Evolutionary conservation across 2,797 vertebrate genomes (phyloP), one percentile per base, ranked within the genome.

Genomic region (Catostomus latipinnis): DNA sequence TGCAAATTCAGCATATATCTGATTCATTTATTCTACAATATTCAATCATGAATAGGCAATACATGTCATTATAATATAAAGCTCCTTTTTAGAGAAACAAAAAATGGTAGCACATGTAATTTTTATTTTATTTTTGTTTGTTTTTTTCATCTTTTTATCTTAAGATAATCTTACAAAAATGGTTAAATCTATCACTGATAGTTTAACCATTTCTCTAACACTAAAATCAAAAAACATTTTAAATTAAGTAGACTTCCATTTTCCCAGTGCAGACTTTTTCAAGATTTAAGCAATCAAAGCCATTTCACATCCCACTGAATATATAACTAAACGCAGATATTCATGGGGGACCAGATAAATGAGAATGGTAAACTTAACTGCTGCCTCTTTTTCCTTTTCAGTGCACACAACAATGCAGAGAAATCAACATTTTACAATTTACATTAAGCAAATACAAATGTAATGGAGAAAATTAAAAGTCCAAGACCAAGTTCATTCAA

Each of bases 371-470:
- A 65, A 46, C 62, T 46, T 46, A 65, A 65, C 62, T 65, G 62
- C 62, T 9, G 13, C 62, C n/a, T 65, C 43, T 65, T 65, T 65
- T 65, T n/a, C 46, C 62, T 65, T 65, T 46, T 65, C 62, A 65
- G 43, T 65, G 62, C 43, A 9, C 62, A 46, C 62, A 13, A 46
- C 62, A 65, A 48, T 48, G 46, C 46, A 46, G 62, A 65, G 62
- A 65, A 8, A 46, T 65, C 62, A 9, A 12, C 62, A 14, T 8
- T 46, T 13, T 46, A 12, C 62, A 14, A n/a, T 46, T 13, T 46
- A 65, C n/a, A 34, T n/a, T 65, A 6, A n/a, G 62, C 13, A 13
- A 65, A 65, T 46, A 3, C 43, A 48, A 9, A 46, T 46, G 13
- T 46, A 65, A 48, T 12, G 13, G 43, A 65, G 62, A 46, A 43